Base-by-base conservation (phyloP, 2,797 vertebrate genomes). In the Borostomias antarcticus region DNA sequence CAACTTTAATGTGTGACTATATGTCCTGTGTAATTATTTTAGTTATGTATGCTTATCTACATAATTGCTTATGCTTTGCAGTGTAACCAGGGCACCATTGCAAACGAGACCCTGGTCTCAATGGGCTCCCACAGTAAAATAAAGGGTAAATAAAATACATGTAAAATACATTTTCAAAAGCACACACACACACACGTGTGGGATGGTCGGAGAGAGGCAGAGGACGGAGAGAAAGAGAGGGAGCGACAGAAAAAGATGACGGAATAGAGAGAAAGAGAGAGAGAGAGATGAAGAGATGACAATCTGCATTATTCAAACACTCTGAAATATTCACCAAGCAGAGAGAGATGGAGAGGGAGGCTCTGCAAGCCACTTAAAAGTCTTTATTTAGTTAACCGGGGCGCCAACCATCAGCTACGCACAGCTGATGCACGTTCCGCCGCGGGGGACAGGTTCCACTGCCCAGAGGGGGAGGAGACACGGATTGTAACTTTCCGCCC, bases 271-370 rank as follows among this genome's bases (percentile, higher is more conserved):
- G 23, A 35, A 26, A 40, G 28, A 19, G 45, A 4, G 6, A 28
- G 45, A 21, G 29, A 8, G 17, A 33, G 30, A 47, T 61, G 43
- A 11, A 17, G 54, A 85, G 83, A 82, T 80, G 85, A 86, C 81
- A 82, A 84, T 79, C 82, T 91, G 82, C 90, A 92, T 91, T 88
- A 92, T 92, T 92, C 83, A 92, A 87, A 86, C 78, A 76, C 71
- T 56, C 82, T 92, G 76, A 91, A 92, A 90, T 91, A 91, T 92
- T 91, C 82, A 92, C 82, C 43, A 72, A 72, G 81, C 73, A 25
- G 68, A 32, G 66, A 25, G 68, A 32, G 66, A 51, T 59, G 57
- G 37, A 33, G 54, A 54, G 54, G 48, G 17, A 57, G 54, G 13
- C 40, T 45, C 40, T 17, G 2, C n/a, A 45, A 15, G 2, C 51